Evolutionary conservation across 2,113 vertebrate genomes (phyloP).

Genomic region (Pongo abelii): DNA sequence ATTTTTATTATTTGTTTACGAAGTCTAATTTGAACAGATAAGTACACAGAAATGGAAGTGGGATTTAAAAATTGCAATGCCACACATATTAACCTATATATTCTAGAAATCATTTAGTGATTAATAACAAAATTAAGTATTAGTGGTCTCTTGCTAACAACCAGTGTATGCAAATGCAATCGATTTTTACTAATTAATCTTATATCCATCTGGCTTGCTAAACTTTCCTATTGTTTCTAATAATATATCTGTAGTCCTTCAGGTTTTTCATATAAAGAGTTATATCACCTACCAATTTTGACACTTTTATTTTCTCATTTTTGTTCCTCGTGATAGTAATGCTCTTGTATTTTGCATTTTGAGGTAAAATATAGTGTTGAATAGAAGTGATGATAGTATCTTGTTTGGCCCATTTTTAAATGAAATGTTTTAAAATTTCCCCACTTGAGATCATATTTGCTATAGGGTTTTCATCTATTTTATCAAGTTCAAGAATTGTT

Average conservation of each 20-base stretch:
- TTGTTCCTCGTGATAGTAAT: background rate
- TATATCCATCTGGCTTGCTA: background rate
- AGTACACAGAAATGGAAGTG: background rate
- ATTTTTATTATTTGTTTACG: background rate
- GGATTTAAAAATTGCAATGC: background rate
- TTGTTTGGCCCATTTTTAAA: background rate
- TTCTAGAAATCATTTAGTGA: background rate
- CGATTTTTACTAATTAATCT: background rate
- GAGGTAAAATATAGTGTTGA: background rate
- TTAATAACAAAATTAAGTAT: background rate
- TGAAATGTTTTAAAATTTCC: background rate
- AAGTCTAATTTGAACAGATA: background rate
- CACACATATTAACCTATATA: background rate
- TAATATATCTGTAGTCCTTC: background rate
- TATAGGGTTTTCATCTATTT: background rate
- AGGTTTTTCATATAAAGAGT: background rate
- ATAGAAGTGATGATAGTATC: background rate
- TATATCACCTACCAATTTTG: background rate
- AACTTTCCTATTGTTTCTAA: background rate
- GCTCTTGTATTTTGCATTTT: background rate
- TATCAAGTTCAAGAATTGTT: background rate
- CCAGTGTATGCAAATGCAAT: background rate
- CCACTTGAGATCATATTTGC: background rate
- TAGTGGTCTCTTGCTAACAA: background rate
- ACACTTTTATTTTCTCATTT: constrained; percentile 3